Evolutionary conservation across 2,888 invertebrate species (phyloP).

Genomic region (Protophormia terraenovae): DNA sequence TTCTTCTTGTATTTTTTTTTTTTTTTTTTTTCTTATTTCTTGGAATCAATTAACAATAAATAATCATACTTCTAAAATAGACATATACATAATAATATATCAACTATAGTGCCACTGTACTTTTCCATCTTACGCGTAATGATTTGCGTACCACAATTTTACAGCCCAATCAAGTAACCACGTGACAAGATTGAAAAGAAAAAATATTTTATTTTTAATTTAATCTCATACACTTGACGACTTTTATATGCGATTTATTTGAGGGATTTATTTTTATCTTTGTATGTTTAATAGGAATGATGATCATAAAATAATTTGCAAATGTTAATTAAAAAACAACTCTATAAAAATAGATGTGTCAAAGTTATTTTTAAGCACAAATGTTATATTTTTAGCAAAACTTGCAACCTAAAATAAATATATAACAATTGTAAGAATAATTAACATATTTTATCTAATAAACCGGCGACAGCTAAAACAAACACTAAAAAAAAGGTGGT

Average conservation of each 20-base stretch:
- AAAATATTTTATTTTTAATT: neutral
- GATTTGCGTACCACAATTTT: neutral
- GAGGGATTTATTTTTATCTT: neutral
- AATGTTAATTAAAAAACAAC: constrained; percentile 12
- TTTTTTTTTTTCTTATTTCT: too few relatives aligned
- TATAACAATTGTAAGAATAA: constrained; percentile 1
- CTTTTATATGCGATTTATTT: neutral
- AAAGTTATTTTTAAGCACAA: constrained; percentile 38
- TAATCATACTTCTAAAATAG: neutral
- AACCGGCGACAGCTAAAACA: constrained; percentile 15
- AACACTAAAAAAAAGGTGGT: neutral
- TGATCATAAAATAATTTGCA: constrained; percentile 6
- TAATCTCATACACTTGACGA: neutral
- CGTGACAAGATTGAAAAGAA: constrained; percentile 3
- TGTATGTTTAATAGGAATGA: neutral
- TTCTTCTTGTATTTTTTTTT: neutral
- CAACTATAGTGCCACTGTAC: neutral
- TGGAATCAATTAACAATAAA: neutral
- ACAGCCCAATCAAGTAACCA: neutral
- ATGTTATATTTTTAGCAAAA: constrained; percentile 53
- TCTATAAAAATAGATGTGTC: neutral
- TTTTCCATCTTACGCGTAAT: constrained; percentile 4
- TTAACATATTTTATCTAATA: constrained; percentile 54
- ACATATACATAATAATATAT: neutral
- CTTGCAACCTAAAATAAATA: constrained; percentile 2